Evolutionary conservation across 2,888 invertebrate genomes (phyloP), one percentile per base, ranked within the genome.

Genomic region (Drosophila emarginata): DNA sequence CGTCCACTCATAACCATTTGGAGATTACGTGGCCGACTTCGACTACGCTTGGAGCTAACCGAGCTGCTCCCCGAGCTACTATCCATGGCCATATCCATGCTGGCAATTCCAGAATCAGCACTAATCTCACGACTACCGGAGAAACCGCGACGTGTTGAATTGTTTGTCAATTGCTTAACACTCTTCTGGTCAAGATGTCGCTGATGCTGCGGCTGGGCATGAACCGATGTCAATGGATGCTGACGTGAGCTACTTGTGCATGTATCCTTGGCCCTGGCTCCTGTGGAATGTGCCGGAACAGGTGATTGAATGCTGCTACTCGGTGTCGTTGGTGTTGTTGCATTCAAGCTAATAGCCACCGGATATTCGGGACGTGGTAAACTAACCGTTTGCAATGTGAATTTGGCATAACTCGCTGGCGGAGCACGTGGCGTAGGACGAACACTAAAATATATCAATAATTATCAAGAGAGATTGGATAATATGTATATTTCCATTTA

Each of bases 331-430:
- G 90, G 89, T 50, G 88, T 87, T 23, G 84, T 85, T n/a, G 89
- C 83, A 6, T 74, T 88, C 61, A 92, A 79, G 76, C 92, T 91
- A 32, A 92, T 91, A 74, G 92, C 90, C 45, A 93, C 92, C 18
- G 95, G 94, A 84, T 94, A 95, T 91, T 96, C 96, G 0, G 96
- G 96, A 68, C 94, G 92, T 0, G 96, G 96, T 77, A 96, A 92
- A 87, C 96, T 95, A 64, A 94, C 95, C 32, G 95, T 94, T 79
- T 95, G 95, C 60, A 95, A 89, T 3, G 94, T 95, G 77, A 93
- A 95, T 90, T 95, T 95, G 60, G 91, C 89, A 59, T 87, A 89
- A 67, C 92, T 93, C 90, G 80, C 93, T 90, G 90, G 93, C 52
- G 68, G 79, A 72, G 89, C 81, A 2, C 84, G 86, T 67, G 91